phyloP scores from a whole-genome alignment of 1,140 invertebrate genomes.

The Amphibalanus amphitrite region DNA sequence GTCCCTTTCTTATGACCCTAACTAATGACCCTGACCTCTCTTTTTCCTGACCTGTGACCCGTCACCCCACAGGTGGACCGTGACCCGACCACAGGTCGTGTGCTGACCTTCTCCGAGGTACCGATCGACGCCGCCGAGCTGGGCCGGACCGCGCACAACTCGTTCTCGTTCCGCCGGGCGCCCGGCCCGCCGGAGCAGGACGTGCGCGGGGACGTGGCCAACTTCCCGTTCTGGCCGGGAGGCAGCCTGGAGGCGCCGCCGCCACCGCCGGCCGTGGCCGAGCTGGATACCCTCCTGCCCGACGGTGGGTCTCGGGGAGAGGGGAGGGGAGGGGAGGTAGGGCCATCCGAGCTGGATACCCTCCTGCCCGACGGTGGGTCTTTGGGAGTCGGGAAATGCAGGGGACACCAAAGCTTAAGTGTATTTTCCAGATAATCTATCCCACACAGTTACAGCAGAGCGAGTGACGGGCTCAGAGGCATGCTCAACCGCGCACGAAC shows the following conservation, averaged over 20 bases:
- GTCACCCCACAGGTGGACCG: slow-evolving; percentile 2
- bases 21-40: no score
- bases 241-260: slow-evolving; percentile 43
- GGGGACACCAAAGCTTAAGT: no score
- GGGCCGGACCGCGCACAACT: slow-evolving; percentile 49
- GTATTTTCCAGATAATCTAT: no score
- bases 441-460: no score
- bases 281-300: background rate
- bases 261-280: no score
- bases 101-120: slow-evolving; percentile 49
- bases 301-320: slow-evolving; percentile 13
- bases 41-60: no score
- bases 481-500: no score
- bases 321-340: slow-evolving; percentile 22
- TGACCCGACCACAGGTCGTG: slow-evolving; percentile 48
- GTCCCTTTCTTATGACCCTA: no score
- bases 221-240: slow-evolving; percentile 62
- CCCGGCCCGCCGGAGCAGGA: slow-evolving; percentile 36
- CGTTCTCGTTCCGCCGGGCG: slow-evolving; percentile 43
- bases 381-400: slow-evolving; percentile 18
- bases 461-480: no score
- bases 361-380: slow-evolving; percentile 4
- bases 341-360: slow-evolving; percentile 12
- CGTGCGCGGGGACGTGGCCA: slow-evolving; percentile 46
- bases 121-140: slow-evolving; percentile 30